phyloP scores from a whole-genome alignment of 1,140 invertebrate species.

The Octopus sinensis region DNA sequence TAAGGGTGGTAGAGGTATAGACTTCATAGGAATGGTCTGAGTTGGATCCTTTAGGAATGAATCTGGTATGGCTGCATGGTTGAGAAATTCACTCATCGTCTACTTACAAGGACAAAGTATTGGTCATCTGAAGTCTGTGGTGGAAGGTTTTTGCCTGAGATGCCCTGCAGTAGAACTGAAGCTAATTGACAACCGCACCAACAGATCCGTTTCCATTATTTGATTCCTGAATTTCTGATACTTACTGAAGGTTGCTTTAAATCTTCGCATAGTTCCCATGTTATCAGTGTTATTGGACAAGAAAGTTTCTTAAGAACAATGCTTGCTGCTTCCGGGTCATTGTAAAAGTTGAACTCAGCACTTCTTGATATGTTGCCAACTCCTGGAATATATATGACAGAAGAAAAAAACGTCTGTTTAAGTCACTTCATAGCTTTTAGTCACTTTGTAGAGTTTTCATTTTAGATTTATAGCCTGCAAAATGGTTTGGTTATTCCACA shows the following conservation, averaged over 20 bases:
- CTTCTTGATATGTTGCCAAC: constrained; percentile 68
- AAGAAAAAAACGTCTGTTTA: neutral
- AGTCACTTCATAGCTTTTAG: neutral
- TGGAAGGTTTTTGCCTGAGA: too few species aligned
- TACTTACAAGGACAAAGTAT: too few species aligned
- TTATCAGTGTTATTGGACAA: constrained; percentile 36
- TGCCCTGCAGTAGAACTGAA: neutral
- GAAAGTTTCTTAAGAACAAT: constrained; percentile 81
- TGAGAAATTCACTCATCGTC: too few species aligned
- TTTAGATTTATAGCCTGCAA: too few species aligned
- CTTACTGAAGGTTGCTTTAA: constrained; percentile 37
- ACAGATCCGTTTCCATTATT: constrained; percentile 27
- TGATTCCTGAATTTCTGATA: constrained; percentile 6
- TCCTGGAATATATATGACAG: constrained; percentile 52
- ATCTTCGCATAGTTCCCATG: constrained; percentile 41
- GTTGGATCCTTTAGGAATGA: too few species aligned
- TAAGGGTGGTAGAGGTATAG: too few species aligned
- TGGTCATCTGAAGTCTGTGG: too few species aligned
- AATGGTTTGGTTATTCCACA: too few species aligned
- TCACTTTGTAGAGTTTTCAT: too few species aligned
- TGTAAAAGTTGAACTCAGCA: constrained; percentile 78
- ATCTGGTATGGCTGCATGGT: too few species aligned
- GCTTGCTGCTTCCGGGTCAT: constrained; percentile 75
- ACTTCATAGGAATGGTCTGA: too few species aligned
- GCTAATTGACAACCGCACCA: constrained; percentile 14